These are phyloP conservation scores for Mirza zaza DNA, from an alignment of 2,113 vertebrate species.

Conservation along the genomic window DNA sequence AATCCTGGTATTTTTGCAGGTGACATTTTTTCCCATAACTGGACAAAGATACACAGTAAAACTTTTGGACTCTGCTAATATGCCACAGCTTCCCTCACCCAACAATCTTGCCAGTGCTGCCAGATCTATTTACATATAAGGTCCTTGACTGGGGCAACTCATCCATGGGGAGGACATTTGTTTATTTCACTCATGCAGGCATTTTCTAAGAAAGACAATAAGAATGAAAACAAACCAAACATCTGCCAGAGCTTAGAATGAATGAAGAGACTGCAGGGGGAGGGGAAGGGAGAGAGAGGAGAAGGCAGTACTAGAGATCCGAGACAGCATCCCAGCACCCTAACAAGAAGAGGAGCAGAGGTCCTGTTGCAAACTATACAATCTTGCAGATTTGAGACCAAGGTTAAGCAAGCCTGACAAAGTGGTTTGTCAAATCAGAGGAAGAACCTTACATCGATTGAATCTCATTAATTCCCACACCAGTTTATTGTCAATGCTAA, in stretches of 20 bases:
- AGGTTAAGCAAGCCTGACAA: conserved; percentile 77
- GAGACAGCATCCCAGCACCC: background rate
- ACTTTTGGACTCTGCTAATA: background rate
- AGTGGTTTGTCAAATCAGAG: conserved; percentile 69
- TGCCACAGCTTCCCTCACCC: background rate
- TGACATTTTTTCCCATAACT: background rate
- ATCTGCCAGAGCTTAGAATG: background rate
- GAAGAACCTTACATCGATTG: conserved; percentile 27
- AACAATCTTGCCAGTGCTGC: background rate
- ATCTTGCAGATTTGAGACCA: conserved; percentile 59
- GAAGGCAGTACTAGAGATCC: background rate
- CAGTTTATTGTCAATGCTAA: conserved; percentile 61
- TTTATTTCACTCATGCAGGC: background rate
- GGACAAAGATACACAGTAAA: background rate
- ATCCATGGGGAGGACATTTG: background rate
- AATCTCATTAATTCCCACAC: conserved; percentile 69
- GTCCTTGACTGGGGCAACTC: background rate
- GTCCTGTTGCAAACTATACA: conserved; percentile 1
- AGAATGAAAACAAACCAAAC: conserved; percentile 1
- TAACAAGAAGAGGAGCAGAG: background rate
- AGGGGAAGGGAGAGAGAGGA: too few relatives aligned
- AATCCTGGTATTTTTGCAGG: background rate
- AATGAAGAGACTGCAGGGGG: background rate
- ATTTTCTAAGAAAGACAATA: conserved; percentile 5
- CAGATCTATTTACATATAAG: background rate